These are phyloP conservation scores for Coracopsis vasa DNA, from an alignment of 2,113 vertebrate species.

Conservation along the genomic window DNA sequence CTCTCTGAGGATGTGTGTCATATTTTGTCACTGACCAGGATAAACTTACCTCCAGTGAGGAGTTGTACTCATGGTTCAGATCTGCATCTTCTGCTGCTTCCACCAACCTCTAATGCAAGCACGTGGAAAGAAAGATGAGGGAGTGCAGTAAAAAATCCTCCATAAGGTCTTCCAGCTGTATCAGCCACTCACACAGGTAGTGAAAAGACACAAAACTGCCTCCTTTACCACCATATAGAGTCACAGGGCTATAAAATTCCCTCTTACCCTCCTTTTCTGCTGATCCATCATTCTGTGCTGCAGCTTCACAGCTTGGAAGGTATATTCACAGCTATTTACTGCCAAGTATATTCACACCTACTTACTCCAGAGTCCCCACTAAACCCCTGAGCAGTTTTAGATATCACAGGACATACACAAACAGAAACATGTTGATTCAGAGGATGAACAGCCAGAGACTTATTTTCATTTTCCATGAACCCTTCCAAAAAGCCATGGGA, in stretches of 20 bases:
- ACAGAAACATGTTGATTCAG: neutral
- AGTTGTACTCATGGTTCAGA: constrained; percentile 88
- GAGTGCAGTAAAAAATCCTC: neutral
- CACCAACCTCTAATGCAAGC: constrained; percentile 80
- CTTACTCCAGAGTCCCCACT: neutral
- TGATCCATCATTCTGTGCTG: neutral
- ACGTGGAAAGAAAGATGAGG: neutral
- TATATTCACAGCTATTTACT: neutral
- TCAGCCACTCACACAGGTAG: neutral
- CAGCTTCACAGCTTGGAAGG: neutral
- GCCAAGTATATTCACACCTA: neutral
- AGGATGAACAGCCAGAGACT: neutral
- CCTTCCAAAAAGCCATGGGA: constrained; percentile 16
- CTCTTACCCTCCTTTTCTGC: neutral
- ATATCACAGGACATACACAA: neutral
- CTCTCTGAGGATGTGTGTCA: neutral
- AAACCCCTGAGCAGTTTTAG: neutral
- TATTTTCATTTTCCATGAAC: neutral
- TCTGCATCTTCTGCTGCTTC: constrained; percentile 93
- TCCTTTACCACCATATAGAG: neutral
- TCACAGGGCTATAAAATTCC: neutral
- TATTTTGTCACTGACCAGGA: neutral
- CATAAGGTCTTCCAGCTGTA: neutral
- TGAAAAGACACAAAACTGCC: neutral
- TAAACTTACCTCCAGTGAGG: constrained; percentile 83